phyloP scores from a whole-genome alignment of 2,113 vertebrate species.

The Pagrus major region DNA sequence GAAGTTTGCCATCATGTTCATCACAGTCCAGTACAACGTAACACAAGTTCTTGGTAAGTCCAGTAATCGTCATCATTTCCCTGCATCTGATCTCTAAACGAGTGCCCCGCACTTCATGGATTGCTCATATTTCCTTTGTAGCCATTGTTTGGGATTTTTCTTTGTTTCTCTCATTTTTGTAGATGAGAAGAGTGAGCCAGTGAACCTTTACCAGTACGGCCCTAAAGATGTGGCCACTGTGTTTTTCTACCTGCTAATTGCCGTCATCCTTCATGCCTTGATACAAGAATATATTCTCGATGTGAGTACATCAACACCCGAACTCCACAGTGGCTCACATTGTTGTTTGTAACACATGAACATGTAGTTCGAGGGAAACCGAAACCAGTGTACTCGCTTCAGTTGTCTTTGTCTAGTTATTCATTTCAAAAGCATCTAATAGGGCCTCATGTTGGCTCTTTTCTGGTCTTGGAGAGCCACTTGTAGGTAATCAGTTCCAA shows the following conservation, averaged over 20 bases:
- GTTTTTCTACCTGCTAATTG: conserved; percentile 89
- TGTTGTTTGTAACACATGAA: background rate
- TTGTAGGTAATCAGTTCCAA: conserved; percentile 19
- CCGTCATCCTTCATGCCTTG: conserved; percentile 88
- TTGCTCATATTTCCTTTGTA: background rate
- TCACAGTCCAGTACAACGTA: conserved; percentile 90
- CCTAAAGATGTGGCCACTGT: conserved; percentile 88
- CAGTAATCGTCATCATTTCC: background rate
- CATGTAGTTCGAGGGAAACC: background rate
- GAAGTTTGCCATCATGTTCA: conserved; percentile 87
- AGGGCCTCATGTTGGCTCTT: background rate
- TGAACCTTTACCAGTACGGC: conserved; percentile 86
- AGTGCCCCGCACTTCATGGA: too few species aligned
- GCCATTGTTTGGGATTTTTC: background rate
- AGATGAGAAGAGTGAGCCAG: conserved; percentile 84
- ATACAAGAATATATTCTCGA: conserved; percentile 89
- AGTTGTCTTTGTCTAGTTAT: background rate
- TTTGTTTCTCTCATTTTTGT: conserved; percentile 13
- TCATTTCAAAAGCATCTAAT: conserved; percentile 23
- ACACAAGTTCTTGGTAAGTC: conserved; percentile 82
- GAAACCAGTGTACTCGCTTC: background rate
- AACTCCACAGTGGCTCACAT: background rate
- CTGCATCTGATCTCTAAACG: background rate
- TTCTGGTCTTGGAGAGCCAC: conserved; percentile 3
- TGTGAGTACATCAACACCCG: conserved; percentile 74